phyloP scores from a whole-genome alignment of 2,113 vertebrate genomes.

The Paramormyrops kingsleyae region DNA sequence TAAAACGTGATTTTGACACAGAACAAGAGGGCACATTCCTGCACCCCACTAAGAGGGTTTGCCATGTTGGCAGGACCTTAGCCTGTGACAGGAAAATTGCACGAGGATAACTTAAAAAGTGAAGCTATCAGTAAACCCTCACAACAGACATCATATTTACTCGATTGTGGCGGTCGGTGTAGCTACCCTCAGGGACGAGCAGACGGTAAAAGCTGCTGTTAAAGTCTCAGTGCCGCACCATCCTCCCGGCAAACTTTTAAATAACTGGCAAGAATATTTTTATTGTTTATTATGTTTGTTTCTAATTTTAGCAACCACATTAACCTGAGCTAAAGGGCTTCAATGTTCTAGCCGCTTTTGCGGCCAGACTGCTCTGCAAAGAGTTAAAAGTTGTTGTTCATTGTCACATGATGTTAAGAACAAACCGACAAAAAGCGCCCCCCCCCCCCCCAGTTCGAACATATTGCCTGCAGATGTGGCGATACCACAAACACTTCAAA shows the following conservation, averaged over 20 bases:
- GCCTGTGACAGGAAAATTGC: constrained; percentile 56
- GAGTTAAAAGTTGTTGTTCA: constrained; percentile 78
- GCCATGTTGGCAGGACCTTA: constrained; percentile 55
- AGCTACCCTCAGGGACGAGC: constrained; percentile 45
- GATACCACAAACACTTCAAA: constrained; percentile 94
- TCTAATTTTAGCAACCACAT: neutral
- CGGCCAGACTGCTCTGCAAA: constrained; percentile 38
- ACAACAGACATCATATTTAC: constrained; percentile 43
- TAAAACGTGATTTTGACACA: constrained; percentile 64
- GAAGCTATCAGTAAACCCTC: constrained; percentile 54
- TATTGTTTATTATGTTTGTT: constrained; percentile 11
- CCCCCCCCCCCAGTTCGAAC: constrained; percentile 58
- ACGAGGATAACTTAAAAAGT: constrained; percentile 60
- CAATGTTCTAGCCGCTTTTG: constrained; percentile 13
- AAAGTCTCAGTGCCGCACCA: constrained; percentile 31
- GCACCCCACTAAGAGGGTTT: constrained; percentile 35
- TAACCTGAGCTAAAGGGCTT: neutral
- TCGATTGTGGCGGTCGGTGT: constrained; percentile 13
- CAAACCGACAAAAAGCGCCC: constrained; percentile 49
- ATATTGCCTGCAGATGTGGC: constrained; percentile 98
- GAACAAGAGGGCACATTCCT: constrained; percentile 17
- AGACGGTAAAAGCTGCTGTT: constrained; percentile 49
- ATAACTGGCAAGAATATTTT: constrained; percentile 9
- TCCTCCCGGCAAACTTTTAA: neutral
- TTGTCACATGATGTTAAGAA: constrained; percentile 90